phyloP scores from a whole-genome alignment of 1,140 invertebrate species.

The Laupala kohalensis region DNA sequence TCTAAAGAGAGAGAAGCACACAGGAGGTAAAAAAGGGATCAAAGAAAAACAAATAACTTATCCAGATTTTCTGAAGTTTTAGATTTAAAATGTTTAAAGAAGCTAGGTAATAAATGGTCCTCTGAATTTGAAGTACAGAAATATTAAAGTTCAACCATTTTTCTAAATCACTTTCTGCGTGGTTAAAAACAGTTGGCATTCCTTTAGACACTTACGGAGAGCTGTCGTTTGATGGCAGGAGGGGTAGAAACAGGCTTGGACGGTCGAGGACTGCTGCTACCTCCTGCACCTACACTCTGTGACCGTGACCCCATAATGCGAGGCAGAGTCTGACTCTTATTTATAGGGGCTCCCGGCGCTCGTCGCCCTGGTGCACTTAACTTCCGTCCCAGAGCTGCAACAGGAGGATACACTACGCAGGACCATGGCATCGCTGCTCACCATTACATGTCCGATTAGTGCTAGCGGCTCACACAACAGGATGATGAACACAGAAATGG shows the following conservation, averaged over 20 bases:
- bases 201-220: conserved; percentile 44
- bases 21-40: no score
- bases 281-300: conserved; percentile 24
- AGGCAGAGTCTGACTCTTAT: conserved; percentile 71
- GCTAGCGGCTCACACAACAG: no score
- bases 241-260: conserved; percentile 62
- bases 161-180: no score
- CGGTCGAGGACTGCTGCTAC: conserved; percentile 22
- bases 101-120: no score
- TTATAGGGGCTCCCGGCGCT: conserved; percentile 41
- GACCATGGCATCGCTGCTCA: not conserved
- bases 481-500: no score
- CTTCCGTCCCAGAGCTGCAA: conserved; percentile 54
- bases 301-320: conserved; percentile 63
- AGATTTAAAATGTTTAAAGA: no score
- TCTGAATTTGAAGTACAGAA: no score
- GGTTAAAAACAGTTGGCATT: no score
- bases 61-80: no score
- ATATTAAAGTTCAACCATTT: no score
- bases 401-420: not conserved
- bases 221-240: conserved; percentile 63
- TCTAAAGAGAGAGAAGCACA: no score
- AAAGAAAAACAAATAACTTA: no score
- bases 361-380: conserved; percentile 54
- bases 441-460: not conserved